These are phyloP conservation scores for Cerceris ruficornis DNA, from an alignment of 2,888 invertebrate species.

Conservation along the genomic window DNA sequence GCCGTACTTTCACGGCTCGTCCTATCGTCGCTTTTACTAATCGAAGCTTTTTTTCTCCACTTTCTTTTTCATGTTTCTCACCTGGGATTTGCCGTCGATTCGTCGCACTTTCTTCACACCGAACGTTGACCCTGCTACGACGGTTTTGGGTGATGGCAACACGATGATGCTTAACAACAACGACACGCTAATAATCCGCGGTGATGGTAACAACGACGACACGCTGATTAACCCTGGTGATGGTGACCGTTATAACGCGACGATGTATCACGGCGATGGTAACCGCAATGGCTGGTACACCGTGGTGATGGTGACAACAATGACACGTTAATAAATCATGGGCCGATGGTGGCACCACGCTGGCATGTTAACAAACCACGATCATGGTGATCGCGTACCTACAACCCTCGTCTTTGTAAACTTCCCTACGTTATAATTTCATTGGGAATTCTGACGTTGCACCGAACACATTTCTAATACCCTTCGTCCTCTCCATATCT, in stretches of 20 bases:
- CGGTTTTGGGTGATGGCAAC: constrained; percentile 23
- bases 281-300: constrained; percentile 52
- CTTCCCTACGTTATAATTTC: too few species aligned
- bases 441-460: too few species aligned
- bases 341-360: constrained; percentile 31
- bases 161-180: constrained; percentile 23
- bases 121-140: constrained; percentile 1
- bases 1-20: not conserved
- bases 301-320: constrained; percentile 55
- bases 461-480: too few species aligned
- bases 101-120: not conserved
- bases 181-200: constrained; percentile 37
- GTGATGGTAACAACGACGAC: constrained; percentile 32
- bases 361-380: constrained; percentile 50
- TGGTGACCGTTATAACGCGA: constrained; percentile 46
- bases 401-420: not conserved
- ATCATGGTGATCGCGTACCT: constrained; percentile 24
- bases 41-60: constrained; percentile 19
- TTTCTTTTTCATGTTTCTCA: constrained; percentile 57
- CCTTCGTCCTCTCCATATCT: too few species aligned
- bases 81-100: constrained; percentile 7
- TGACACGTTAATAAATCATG: constrained; percentile 59
- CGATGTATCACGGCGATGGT: constrained; percentile 42
- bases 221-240: constrained; percentile 52
- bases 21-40: constrained; percentile 47